Conservation (phyloP, 2,888 invertebrate species). For the Pachymerium ferrugineum region DNA sequence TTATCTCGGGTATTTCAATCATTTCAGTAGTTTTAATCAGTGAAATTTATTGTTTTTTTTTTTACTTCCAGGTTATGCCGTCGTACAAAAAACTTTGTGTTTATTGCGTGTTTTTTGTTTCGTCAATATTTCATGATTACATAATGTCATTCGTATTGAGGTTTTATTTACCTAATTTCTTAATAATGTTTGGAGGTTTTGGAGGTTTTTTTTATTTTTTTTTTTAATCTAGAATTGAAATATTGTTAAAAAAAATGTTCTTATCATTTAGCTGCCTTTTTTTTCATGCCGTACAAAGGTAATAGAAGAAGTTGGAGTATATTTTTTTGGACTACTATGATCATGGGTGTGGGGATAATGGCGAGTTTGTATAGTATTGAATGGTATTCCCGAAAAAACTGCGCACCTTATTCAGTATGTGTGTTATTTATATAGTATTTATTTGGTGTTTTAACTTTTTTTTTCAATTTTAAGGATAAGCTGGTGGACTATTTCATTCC, state of each 20-base stretch:
- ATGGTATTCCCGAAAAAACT: conserved; percentile 72
- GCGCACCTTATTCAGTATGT: conserved; percentile 53
- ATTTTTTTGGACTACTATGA: conserved; percentile 75
- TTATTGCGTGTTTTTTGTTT: background rate
- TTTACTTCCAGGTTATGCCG: conserved; percentile 43
- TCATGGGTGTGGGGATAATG: conserved; percentile 69
- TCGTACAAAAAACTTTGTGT: background rate
- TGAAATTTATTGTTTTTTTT: conserved; percentile 33
- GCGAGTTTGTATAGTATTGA: conserved; percentile 78
- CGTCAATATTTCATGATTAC: conserved; percentile 78
- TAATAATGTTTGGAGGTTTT: conserved; percentile 47
- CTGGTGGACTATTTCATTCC: no score
- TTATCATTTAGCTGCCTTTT: conserved; percentile 44
- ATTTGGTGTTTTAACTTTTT: no score
- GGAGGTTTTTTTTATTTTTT: background rate
- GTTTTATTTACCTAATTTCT: conserved; percentile 57
- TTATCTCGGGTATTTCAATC: conserved; percentile 39
- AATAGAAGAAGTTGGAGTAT: conserved; percentile 61
- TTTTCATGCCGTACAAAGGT: conserved; percentile 51
- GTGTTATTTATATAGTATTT: no score
- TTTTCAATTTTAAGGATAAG: no score
- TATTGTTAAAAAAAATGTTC: background rate
- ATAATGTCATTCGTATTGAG: conserved; percentile 70
- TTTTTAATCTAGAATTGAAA: background rate
- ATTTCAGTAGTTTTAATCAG: conserved; percentile 48